A percentile compares a stretch with the other conserved stretches of the same genome.
Conservation (phyloP, 2,113 vertebrate species). For the Choloepus hoffmanni region DNA sequence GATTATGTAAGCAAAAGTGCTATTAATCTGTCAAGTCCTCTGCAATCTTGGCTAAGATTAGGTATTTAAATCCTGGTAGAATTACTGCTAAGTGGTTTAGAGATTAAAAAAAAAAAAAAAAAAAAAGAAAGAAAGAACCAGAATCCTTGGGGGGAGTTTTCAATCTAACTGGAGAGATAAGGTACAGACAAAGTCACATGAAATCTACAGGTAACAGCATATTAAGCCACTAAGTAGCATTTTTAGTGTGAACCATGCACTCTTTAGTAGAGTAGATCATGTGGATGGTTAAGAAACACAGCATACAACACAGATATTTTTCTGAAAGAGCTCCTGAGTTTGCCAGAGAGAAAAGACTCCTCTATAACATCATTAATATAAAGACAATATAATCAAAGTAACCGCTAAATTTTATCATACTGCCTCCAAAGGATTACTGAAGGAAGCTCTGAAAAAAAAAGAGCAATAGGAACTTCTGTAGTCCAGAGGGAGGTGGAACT, state of each 20-base stretch:
- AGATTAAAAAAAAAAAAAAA: neutral
- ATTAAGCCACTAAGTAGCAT: neutral
- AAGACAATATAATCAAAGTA: constrained; percentile 3
- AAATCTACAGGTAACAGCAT: neutral
- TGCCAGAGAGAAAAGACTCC: neutral
- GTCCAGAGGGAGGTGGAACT: neutral
- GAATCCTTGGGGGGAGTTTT: constrained; percentile 27
- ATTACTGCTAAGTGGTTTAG: constrained; percentile 43
- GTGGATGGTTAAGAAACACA: neutral
- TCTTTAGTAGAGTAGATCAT: neutral
- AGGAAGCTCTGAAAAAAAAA: neutral
- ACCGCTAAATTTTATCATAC: constrained; percentile 11
- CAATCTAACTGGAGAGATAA: constrained; percentile 31
- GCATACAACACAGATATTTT: neutral
- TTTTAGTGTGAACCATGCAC: neutral
- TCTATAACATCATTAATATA: neutral
- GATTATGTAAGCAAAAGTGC: neutral
- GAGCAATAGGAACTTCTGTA: neutral
- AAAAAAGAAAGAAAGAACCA: neutral
- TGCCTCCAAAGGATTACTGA: neutral
- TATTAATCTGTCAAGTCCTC: neutral
- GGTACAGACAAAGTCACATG: neutral
- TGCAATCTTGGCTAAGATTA: constrained; percentile 51
- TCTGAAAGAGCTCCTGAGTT: constrained; percentile 25
- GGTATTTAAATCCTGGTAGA: constrained; percentile 57